Evolutionary conservation across 2,888 invertebrate genomes (phyloP), one percentile per base, ranked within the genome.

Genomic region (Apotomis turbidana): DNA sequence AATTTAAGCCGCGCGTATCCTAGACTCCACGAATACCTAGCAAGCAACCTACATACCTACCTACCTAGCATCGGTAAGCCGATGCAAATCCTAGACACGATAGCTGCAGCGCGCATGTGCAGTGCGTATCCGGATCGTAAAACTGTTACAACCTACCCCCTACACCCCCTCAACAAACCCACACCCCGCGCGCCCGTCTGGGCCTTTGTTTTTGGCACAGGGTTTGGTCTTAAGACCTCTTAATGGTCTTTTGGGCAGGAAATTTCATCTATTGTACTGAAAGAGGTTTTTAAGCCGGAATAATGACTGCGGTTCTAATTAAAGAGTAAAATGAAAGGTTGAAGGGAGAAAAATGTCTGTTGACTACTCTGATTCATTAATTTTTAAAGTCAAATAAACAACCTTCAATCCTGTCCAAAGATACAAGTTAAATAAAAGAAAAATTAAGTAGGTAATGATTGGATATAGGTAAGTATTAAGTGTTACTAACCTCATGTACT

Each of bases 191-290:
- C 80, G 77, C 81, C 87, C 81, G 89, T 90, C 90, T 91, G 86
- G 81, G 84, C 89, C 90, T 91, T 93, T 93, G 92, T 93, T 93
- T 91, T 91, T 87, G 90, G 88, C 84, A 87, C 87, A 84, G 82
- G 66, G 66, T 64, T 59, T 85, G 87, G 87, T 83, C 90, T 86
- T 92, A 91, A 93, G 90, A 89, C 90, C 90, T 88, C 83, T 91
- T 92, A 90, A 92, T 90, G 85, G 87, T 84, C 85, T 88, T 87
- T 87, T 87, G 88, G 88, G 88, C 85, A 82, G 82, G 85, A 86
- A 86, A 86, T 85, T 87, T 86, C 80, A 76, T 80, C 78, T 80
- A 81, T 71, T 71, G 71, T 89, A 88, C 90, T 90, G 90, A 90
- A 89, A 79, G 74, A 68, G 71, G 74, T 75, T 77, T 80, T 79